Evolutionary conservation across 2,888 invertebrate genomes (phyloP), one percentile per base, ranked within the genome.

Genomic region (Scrobipalpa atriplicella): DNA sequence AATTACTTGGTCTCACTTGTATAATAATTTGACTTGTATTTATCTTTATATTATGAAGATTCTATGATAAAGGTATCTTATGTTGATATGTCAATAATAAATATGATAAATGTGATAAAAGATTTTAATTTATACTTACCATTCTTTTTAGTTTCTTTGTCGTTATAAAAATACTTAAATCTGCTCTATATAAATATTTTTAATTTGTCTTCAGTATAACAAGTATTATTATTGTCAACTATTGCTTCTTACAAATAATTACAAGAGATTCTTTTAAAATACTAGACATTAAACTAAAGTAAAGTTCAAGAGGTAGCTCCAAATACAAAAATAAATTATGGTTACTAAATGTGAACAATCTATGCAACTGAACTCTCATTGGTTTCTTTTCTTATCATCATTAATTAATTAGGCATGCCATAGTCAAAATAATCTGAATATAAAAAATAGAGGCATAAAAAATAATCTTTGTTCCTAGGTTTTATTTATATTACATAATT

Each of bases 1-100:
- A 81, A 80, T 81, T 82, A 85, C 81, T 78, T 90, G 90, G 91
- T 91, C 90, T 90, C 91, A 90, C 81, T 87, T 89, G 86, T 91
- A 89, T 85, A 75, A 89, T 90, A 86, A 86, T 89, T 89, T 89
- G 83, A 88, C 80, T 85, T 86, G 84, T 89, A 89, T 86, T 86
- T 89, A 87, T 85, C 85, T 86, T 87, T 83, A 82, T 85, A 86
- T 84, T 83, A 85, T 80, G 78, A 86, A 89, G 83, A 88, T 87
- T 87, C 79, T 89, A 89, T 86, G 80, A 83, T 88, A 89, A 85
- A 89, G 79, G 84, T 87, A 83, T 87, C 84, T 86, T 89, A 89
- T 82, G 85, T 90, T 90, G 83, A 89, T 82, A 86, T 87, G 85
- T 87, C 87, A 90, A 87, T 91, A 91, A 83, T 36, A 90, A 89